Conservation (phyloP, 2,797 vertebrate species). For the Tachyglossus aculeatus region DNA sequence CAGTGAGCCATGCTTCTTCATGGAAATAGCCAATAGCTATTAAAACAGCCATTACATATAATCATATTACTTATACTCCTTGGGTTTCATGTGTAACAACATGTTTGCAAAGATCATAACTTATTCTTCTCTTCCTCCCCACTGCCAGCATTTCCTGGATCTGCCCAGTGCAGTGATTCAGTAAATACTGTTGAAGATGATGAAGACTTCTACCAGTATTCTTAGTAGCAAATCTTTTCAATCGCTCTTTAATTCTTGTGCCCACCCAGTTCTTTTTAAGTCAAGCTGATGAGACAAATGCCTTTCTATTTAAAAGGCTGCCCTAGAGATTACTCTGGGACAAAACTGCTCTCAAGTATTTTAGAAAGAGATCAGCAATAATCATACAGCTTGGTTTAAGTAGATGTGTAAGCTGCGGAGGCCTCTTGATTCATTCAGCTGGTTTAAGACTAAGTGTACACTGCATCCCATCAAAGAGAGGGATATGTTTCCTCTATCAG, state of each 20-base stretch:
- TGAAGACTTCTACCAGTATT: too few relatives aligned
- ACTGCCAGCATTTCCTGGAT: too few relatives aligned
- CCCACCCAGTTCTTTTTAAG: background rate
- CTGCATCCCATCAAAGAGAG: conserved; percentile 23
- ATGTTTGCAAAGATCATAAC: too few relatives aligned
- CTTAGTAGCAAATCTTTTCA: background rate
- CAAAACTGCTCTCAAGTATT: conserved; percentile 1
- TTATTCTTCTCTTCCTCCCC: too few relatives aligned
- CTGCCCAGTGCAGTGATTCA: too few relatives aligned
- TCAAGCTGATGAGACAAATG: conserved; percentile 6
- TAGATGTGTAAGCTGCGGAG: conserved; percentile 5
- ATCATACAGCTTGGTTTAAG: conserved; percentile 9
- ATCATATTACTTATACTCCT: too few relatives aligned
- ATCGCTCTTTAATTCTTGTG: background rate
- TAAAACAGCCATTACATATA: too few relatives aligned
- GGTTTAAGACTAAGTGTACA: conserved; percentile 8
- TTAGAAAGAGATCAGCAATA: background rate
- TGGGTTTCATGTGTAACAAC: too few relatives aligned
- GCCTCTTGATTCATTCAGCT: conserved; percentile 3
- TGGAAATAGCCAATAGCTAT: too few relatives aligned
- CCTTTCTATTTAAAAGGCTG: background rate
- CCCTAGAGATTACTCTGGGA: background rate
- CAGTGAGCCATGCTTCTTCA: too few relatives aligned
- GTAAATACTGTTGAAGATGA: too few relatives aligned
- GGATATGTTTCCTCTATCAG: conserved; percentile 7